Percentiles rank a stretch among this genome's conserved stretches.
Evolutionary conservation across 1,140 invertebrate species (phyloP).

Genomic region (Leptestheria dahalacensis): DNA sequence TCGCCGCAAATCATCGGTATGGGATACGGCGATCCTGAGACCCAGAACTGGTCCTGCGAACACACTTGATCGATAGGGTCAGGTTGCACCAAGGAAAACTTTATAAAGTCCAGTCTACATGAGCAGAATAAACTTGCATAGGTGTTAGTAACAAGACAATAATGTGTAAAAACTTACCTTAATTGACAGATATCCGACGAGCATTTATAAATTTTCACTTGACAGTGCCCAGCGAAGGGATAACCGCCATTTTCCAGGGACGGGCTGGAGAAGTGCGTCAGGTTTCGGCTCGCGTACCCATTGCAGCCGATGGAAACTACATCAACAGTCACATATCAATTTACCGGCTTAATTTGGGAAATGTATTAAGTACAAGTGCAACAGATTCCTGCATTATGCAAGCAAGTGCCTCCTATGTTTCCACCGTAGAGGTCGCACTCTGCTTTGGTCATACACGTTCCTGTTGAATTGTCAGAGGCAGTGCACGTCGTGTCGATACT

Average conservation of each 20-base stretch:
- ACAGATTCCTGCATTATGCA: too few species aligned
- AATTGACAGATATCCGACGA: neutral
- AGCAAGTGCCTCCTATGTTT: neutral
- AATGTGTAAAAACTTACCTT: neutral
- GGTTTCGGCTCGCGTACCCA: neutral
- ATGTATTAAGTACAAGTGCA: too few species aligned
- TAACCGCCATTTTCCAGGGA: neutral
- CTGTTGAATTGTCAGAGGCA: neutral
- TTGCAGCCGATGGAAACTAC: neutral
- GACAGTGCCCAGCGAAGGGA: neutral
- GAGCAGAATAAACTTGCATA: too few species aligned
- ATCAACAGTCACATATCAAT: neutral
- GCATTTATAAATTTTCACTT: neutral
- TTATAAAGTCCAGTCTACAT: constrained; percentile 51
- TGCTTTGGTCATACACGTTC: neutral
- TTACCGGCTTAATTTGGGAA: too few species aligned
- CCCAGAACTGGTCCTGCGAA: constrained; percentile 45
- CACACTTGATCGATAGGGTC: constrained; percentile 47
- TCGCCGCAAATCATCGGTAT: constrained; percentile 60
- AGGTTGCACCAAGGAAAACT: constrained; percentile 52
- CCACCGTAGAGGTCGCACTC: neutral
- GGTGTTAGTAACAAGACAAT: too few species aligned
- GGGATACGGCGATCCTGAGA: constrained; percentile 46
- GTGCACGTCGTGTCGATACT: too few species aligned
- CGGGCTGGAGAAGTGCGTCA: neutral